Conservation (phyloP, 2,888 invertebrate genomes). For the Ecdyonurus torrentis region DNA sequence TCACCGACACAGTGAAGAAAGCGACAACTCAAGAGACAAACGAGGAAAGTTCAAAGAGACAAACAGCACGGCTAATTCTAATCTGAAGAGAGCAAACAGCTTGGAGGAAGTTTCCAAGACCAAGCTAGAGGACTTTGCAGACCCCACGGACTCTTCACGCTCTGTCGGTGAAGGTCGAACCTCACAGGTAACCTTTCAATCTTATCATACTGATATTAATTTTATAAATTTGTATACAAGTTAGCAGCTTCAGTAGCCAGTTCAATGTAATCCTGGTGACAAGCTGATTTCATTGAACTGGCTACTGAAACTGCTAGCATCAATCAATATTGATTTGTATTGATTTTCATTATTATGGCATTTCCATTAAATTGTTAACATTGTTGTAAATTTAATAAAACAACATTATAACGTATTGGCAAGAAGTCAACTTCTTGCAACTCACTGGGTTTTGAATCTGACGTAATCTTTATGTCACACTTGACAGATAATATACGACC, state of each 20-base stretch:
- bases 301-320: too few species aligned
- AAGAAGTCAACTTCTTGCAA: too few species aligned
- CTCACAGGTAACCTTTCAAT: neutral
- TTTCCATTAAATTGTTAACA: too few species aligned
- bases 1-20: neutral
- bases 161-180: neutral
- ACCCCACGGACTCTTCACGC: constrained; percentile 13
- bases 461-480: too few species aligned
- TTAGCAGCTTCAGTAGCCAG: too few species aligned
- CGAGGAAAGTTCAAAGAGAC: constrained; percentile 13
- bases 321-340: too few species aligned
- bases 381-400: too few species aligned
- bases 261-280: too few species aligned
- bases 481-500: too few species aligned
- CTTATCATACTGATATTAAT: neutral
- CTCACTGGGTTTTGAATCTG: too few species aligned
- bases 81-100: constrained; percentile 54
- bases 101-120: constrained; percentile 66
- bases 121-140: constrained; percentile 52
- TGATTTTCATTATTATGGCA: neutral
- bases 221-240: neutral
- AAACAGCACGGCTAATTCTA: constrained; percentile 17
- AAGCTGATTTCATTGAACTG: too few species aligned
- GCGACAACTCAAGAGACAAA: constrained; percentile 16
- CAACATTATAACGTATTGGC: too few species aligned